Conservation (phyloP, 2,888 invertebrate species). For the Brachynemurus nebulosus region DNA sequence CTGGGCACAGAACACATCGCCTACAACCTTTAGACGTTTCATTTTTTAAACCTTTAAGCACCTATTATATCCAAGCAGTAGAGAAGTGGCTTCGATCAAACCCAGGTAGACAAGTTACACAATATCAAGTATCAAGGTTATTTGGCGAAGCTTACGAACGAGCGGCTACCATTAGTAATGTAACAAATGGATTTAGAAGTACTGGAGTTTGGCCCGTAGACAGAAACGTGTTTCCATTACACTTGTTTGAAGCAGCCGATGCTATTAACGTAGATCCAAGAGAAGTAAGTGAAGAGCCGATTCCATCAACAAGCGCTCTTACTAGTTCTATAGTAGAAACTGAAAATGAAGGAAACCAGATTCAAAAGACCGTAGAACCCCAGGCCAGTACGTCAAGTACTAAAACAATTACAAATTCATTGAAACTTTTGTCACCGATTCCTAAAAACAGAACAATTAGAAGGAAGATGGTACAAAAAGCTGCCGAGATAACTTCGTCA, state of each 20-base stretch:
- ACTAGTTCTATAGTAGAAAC: too few relatives aligned
- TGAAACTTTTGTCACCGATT: not conserved
- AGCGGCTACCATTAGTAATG: conserved; percentile 4
- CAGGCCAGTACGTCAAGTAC: not conserved
- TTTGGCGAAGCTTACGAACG: conserved; percentile 15
- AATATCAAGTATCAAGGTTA: conserved; percentile 14
- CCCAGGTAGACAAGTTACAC: conserved; percentile 15
- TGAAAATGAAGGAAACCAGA: not conserved
- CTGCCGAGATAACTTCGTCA: not conserved
- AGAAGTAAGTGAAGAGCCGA: not conserved
- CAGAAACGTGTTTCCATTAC: not conserved
- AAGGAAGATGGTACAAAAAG: not conserved
- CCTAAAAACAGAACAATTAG: not conserved
- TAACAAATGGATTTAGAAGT: not conserved
- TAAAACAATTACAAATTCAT: not conserved
- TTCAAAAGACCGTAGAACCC: not conserved
- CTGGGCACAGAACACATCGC: conserved; percentile 19
- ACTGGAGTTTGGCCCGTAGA: conserved; percentile 2
- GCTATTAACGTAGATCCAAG: not conserved
- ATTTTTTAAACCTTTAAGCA: conserved; percentile 18
- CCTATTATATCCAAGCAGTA: conserved; percentile 14
- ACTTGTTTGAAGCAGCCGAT: not conserved
- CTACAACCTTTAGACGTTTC: conserved; percentile 20
- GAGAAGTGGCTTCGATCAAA: conserved; percentile 17
- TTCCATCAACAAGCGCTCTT: too few relatives aligned